These are phyloP conservation scores for Alethe diademata DNA, from an alignment of 2,113 vertebrate genomes.

Conservation along the genomic window DNA sequence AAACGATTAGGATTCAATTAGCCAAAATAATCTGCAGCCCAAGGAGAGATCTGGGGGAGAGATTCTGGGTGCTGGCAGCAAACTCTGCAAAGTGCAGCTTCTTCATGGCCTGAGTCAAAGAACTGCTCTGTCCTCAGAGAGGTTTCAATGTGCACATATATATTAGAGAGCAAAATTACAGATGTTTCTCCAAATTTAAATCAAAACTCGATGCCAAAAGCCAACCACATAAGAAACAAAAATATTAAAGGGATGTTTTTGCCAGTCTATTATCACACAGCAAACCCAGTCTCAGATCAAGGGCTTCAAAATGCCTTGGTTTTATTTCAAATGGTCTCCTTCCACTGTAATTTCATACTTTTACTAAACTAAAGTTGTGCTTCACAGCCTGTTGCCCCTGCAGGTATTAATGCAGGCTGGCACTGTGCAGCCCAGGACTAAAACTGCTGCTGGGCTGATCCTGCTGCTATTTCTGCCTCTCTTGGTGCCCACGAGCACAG, in stretches of 20 bases:
- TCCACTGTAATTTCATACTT: neutral
- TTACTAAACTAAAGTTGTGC: neutral
- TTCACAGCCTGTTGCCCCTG: neutral
- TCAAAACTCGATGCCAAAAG: neutral
- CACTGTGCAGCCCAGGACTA: neutral
- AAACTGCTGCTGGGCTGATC: neutral
- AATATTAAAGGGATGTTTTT: neutral
- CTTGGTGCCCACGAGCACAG: neutral
- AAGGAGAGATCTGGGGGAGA: neutral
- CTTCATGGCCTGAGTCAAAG: neutral
- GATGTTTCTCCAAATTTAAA: neutral
- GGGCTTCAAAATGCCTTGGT: neutral
- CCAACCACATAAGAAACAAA: neutral
- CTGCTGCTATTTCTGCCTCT: neutral
- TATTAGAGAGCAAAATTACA: neutral
- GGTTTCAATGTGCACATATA: neutral
- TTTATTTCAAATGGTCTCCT: neutral
- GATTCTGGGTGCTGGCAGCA: neutral
- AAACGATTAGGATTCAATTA: neutral
- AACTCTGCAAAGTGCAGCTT: neutral
- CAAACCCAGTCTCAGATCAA: neutral
- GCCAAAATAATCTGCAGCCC: slow-evolving; percentile 1
- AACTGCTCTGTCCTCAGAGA: neutral
- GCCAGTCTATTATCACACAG: neutral
- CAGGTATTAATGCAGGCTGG: neutral